phyloP scores from a whole-genome alignment of 2,888 invertebrate genomes.

The Hololepta plana region DNA sequence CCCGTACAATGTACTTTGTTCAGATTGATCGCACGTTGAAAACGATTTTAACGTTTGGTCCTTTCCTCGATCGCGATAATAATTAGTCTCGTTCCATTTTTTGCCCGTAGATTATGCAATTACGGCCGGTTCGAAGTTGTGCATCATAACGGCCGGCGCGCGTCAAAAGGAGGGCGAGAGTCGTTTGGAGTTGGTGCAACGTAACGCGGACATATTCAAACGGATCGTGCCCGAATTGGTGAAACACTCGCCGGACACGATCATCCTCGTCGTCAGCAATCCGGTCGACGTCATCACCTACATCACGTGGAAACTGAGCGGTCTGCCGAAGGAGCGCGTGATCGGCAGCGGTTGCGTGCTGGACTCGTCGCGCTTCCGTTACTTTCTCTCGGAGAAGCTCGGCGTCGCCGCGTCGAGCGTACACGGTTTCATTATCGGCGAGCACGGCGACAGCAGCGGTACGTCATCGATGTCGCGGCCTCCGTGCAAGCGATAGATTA shows the following conservation, averaged over 20 bases:
- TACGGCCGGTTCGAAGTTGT: conserved; percentile 64
- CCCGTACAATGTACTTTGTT: no score
- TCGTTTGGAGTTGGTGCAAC: conserved; percentile 71
- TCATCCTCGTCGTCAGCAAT: conserved; percentile 76
- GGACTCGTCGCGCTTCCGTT: conserved; percentile 82
- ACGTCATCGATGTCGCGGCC: no score
- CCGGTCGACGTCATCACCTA: conserved; percentile 87
- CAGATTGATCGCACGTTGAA: no score
- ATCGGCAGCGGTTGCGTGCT: conserved; percentile 88
- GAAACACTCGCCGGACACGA: conserved; percentile 69
- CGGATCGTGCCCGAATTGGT: conserved; percentile 66
- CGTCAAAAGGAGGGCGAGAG: conserved; percentile 80
- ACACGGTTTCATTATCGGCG: conserved; percentile 88
- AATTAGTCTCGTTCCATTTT: conserved; percentile 1
- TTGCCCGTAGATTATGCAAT: conserved; percentile 44
- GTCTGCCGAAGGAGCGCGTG: conserved; percentile 67
- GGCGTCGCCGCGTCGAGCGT: conserved; percentile 67
- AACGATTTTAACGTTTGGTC: no score
- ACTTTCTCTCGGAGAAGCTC: conserved; percentile 66
- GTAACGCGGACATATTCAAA: conserved; percentile 80
- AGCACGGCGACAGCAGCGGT: conserved; percentile 61
- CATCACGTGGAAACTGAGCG: conserved; percentile 88
- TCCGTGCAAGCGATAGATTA: neutral
- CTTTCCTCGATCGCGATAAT: neutral
- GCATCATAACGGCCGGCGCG: conserved; percentile 82